These are phyloP conservation scores for Brachypteracias leptosomus DNA, from an alignment of 2,113 vertebrate species.

Conservation along the genomic window DNA sequence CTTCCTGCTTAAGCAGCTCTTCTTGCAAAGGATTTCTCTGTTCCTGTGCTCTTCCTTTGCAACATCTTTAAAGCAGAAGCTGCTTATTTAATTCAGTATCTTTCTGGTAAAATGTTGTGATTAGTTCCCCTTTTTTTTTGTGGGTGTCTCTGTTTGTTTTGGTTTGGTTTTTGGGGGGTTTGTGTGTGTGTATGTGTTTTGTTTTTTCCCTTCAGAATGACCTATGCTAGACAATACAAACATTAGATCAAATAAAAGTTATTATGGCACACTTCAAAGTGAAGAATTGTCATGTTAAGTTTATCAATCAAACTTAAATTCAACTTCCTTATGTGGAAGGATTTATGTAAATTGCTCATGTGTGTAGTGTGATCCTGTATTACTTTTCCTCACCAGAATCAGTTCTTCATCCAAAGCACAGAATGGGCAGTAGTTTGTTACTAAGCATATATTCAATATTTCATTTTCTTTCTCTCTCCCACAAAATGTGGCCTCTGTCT, in stretches of 20 bases:
- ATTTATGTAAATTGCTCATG: neutral
- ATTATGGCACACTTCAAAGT: neutral
- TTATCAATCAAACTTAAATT: neutral
- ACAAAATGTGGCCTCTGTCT: neutral
- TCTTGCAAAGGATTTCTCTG: neutral
- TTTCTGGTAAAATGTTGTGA: neutral
- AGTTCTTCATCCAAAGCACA: no score
- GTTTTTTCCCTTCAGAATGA: neutral
- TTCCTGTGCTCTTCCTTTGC: neutral
- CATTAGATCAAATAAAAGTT: no score
- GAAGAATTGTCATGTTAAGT: neutral
- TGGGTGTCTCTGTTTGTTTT: neutral
- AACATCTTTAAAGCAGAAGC: neutral
- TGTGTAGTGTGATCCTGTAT: no score
- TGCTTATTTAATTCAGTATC: neutral
- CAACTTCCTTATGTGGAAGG: neutral
- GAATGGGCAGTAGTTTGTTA: neutral
- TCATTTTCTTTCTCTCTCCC: neutral
- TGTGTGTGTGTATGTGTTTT: no score
- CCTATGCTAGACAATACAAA: neutral
- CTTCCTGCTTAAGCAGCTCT: neutral
- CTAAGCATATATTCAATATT: neutral
- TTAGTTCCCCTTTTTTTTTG: neutral
- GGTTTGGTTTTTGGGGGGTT: neutral
- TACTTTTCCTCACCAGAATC: no score